phyloP scores from a whole-genome alignment of 2,797 vertebrate species.

The Staurois parvus region DNA sequence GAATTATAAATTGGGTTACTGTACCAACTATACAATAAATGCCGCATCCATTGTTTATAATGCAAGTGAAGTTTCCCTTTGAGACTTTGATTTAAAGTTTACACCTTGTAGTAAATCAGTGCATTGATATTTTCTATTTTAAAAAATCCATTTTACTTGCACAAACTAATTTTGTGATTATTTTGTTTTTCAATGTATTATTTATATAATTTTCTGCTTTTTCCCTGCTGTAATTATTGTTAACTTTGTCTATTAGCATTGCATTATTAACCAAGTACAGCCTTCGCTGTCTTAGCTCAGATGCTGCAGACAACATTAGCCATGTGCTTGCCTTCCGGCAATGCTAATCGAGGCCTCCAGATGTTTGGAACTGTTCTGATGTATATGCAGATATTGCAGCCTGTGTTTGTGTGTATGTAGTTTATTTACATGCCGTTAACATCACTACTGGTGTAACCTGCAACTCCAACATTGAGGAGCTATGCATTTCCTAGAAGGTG shows the following conservation, averaged over 20 bases:
- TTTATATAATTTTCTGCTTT: background rate
- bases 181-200: background rate
- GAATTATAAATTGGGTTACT: no score
- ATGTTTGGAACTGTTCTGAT: background rate
- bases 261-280: background rate
- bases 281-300: background rate
- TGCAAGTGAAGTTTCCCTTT: background rate
- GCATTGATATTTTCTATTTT: background rate
- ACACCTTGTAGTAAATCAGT: background rate
- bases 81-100: background rate
- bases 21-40: no score
- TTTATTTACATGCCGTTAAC: background rate
- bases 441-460: background rate
- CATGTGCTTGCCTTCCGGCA: conserved; percentile 14
- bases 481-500: background rate
- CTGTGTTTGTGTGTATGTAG: background rate
- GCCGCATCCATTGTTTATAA: no score
- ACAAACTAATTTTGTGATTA: no score
- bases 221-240: background rate
- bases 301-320: background rate
- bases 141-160: background rate
- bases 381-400: background rate
- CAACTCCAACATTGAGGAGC: background rate
- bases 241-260: background rate
- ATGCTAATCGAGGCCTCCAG: background rate